Conservation (phyloP, 2,113 vertebrate species). For the Mobula birostris region DNA sequence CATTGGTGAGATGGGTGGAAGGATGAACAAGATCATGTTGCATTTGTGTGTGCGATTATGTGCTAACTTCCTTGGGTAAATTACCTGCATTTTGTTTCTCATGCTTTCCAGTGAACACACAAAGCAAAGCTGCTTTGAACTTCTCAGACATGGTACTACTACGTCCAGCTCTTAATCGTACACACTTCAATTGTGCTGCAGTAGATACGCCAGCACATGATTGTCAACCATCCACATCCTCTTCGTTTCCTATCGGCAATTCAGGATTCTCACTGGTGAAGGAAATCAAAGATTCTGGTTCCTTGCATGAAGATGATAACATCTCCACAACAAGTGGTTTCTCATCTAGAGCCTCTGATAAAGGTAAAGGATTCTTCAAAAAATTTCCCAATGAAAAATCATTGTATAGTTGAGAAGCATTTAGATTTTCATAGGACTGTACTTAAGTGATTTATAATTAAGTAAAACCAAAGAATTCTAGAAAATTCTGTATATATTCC, state of each 20-base stretch:
- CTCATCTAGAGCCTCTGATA: slow-evolving; percentile 94
- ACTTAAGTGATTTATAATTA: background rate
- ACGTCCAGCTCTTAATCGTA: slow-evolving; percentile 84
- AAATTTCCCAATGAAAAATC: background rate
- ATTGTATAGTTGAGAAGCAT: background rate
- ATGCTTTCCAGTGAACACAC: slow-evolving; percentile 40
- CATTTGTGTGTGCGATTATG: background rate
- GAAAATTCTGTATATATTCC: too few relatives aligned
- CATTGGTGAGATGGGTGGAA: background rate
- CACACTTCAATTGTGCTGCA: slow-evolving; percentile 74
- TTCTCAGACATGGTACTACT: slow-evolving; percentile 75
- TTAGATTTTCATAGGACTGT: background rate
- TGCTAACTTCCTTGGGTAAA: background rate
- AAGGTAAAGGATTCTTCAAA: slow-evolving; percentile 63
- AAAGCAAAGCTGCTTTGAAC: slow-evolving; percentile 76
- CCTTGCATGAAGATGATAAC: slow-evolving; percentile 96
- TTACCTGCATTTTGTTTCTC: background rate
- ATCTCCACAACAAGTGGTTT: slow-evolving; percentile 98
- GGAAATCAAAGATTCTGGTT: slow-evolving; percentile 96
- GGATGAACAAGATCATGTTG: background rate
- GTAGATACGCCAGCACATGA: slow-evolving; percentile 69
- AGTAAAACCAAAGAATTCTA: background rate
- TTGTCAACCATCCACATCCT: slow-evolving; percentile 83
- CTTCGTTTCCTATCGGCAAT: slow-evolving; percentile 68
- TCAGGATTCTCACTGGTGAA: slow-evolving; percentile 81